Evolutionary conservation across 2,888 invertebrate species (phyloP).

Genomic region (Neelides folsomi): DNA sequence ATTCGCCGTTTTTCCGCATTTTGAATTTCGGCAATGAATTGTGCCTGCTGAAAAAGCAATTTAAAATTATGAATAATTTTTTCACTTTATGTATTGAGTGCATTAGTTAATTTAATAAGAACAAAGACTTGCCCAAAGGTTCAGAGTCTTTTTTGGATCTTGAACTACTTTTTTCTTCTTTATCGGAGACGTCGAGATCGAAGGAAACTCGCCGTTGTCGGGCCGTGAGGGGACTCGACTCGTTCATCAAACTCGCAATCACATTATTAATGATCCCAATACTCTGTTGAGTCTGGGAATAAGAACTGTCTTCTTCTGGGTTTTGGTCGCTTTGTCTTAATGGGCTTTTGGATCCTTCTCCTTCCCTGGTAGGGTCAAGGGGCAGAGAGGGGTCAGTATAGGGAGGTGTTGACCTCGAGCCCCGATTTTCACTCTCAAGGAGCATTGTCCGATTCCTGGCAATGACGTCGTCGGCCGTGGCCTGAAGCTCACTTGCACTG

Average conservation of each 20-base stretch:
- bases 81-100: no score
- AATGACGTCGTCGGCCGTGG: no score
- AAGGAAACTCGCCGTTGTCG: conserved; percentile 49
- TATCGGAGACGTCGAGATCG: conserved; percentile 39
- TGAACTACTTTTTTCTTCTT: conserved; percentile 31
- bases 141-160: conserved; percentile 26
- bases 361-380: no score
- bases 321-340: not conserved
- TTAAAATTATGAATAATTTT: no score
- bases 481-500: no score
- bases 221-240: conserved; percentile 39
- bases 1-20: conserved; percentile 59
- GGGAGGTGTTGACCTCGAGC: no score
- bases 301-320: not conserved
- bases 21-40: conserved; percentile 65
- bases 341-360: no score
- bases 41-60: conserved; percentile 40
- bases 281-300: not conserved
- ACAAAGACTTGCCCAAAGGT: conserved; percentile 24
- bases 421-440: no score
- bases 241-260: conserved; percentile 15
- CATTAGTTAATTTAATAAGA: no score
- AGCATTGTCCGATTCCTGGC: no score
- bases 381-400: no score
- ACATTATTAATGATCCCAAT: not conserved